These are phyloP conservation scores for Pseudopleuronectes americanus DNA, from an alignment of 2,797 vertebrate species.

Conservation along the genomic window DNA sequence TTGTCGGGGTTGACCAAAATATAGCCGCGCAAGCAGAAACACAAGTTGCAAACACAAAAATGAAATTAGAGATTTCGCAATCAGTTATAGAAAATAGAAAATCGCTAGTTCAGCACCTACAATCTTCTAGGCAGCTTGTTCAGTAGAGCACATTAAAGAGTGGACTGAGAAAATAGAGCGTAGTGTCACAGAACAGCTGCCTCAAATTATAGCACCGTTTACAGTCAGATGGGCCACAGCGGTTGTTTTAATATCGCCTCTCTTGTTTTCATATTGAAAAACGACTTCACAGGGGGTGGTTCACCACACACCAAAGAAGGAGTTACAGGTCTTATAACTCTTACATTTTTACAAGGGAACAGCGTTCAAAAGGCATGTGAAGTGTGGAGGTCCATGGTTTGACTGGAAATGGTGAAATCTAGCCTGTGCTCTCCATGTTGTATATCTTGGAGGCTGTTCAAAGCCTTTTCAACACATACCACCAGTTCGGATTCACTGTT, in stretches of 20 bases:
- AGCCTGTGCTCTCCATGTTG: constrained; percentile 45
- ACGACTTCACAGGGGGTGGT: constrained; percentile 70
- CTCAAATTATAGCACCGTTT: constrained; percentile 42
- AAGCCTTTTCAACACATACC: constrained; percentile 49
- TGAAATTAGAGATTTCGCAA: too few relatives aligned
- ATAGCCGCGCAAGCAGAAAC: too few relatives aligned
- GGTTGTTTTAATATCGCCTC: constrained; percentile 62
- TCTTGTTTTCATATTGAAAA: constrained; percentile 70
- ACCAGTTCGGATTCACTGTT: constrained; percentile 49
- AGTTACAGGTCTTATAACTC: constrained; percentile 63
- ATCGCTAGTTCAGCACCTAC: too few relatives aligned
- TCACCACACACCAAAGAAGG: constrained; percentile 59
- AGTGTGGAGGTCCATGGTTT: constrained; percentile 45
- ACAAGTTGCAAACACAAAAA: too few relatives aligned
- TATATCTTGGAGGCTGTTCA: constrained; percentile 61
- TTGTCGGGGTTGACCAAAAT: too few relatives aligned
- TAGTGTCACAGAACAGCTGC: constrained; percentile 49
- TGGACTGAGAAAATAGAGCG: neutral
- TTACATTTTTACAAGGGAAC: constrained; percentile 61
- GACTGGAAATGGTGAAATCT: constrained; percentile 60
- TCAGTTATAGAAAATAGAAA: too few relatives aligned
- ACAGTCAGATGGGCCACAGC: constrained; percentile 42
- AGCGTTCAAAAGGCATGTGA: constrained; percentile 48
- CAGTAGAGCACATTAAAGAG: neutral
- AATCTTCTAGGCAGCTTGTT: too few relatives aligned